Evolutionary conservation across 2,113 vertebrate species (phyloP).

Genomic region (Cinclus cinclus): DNA sequence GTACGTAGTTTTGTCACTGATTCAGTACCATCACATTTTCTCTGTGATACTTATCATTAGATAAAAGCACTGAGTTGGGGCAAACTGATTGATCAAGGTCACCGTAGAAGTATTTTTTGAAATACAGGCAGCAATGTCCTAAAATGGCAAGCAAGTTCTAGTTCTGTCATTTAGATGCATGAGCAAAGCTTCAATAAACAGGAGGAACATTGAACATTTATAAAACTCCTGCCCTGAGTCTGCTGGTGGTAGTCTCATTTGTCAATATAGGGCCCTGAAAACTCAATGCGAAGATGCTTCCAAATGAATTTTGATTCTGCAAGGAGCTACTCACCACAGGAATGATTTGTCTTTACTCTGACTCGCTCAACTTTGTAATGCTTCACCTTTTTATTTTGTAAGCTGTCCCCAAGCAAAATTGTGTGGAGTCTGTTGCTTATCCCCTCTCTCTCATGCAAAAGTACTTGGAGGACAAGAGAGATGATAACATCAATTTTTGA

Average conservation of each 20-base stretch:
- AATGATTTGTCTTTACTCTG: slow-evolving; percentile 48
- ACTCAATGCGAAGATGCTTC: slow-evolving; percentile 34
- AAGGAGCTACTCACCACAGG: not conserved
- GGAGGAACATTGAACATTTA: slow-evolving; percentile 38
- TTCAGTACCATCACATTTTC: not conserved
- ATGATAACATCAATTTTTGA: not conserved
- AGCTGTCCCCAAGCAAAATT: not conserved
- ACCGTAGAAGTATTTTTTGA: not conserved
- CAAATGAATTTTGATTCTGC: slow-evolving; percentile 61
- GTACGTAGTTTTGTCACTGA: slow-evolving; percentile 12
- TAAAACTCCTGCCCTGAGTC: slow-evolving; percentile 43
- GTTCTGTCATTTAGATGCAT: slow-evolving; percentile 67
- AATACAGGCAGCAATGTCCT: slow-evolving; percentile 33
- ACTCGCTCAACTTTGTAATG: not conserved
- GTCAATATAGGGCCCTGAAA: slow-evolving; percentile 31
- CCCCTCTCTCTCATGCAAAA: not conserved
- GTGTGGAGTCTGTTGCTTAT: not conserved
- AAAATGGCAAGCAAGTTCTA: slow-evolving; percentile 57
- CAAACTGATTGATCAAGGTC: slow-evolving; percentile 55
- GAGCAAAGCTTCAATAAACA: slow-evolving; percentile 61
- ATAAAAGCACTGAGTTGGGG: slow-evolving; percentile 23
- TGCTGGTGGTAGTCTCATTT: slow-evolving; percentile 56
- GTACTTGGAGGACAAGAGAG: not conserved
- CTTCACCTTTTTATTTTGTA: slow-evolving; percentile 25
- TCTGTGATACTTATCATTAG: not conserved